Evolutionary conservation across 2,888 invertebrate species (phyloP), one percentile per base, ranked within the genome.

Genomic region (Helicoverpa assulta): DNA sequence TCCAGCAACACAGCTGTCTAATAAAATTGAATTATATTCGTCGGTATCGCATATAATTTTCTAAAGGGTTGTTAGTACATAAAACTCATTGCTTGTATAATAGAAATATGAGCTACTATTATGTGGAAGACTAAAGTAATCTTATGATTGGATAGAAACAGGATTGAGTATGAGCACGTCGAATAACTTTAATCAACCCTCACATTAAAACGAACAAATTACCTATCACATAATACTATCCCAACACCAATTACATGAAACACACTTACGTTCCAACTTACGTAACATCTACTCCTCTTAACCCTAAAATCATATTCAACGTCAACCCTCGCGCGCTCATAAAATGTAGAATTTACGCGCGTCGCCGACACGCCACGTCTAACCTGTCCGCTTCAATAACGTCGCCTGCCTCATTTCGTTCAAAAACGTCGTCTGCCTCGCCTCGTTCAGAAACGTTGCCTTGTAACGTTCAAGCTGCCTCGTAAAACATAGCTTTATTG

Each of bases 271-370:
- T 40, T 4, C 40, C 12, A 18, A 65, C 33, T 29, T 52, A 59
- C 37, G 54, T 53, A 55, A 19, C 26, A 69, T 14, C 61, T 54
- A 58, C 57, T 67, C 18, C 0, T 21, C 59, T 57, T 78, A 82
- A 76, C 78, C 66, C 65, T 59, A 52, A 80, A 82, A 80, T 82
- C 81, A 74, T 80, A 70, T 70, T 70, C 64, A 43, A 55, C 40
- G n/a, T 62, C 50, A 63, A 63, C 59, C 68, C 72, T 53, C 52
- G 47, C 19, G 54, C 62, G n/a, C 47, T 57, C 81, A 82, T 82
- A 82, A 80, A 78, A 63, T 70, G 69, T 66, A 29, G 61, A 73
- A 73, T 80, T 67, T 80, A 83, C 69, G 68, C 58, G 53, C 63
- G 68, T 67, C 70, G 65, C 57, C 67, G 60, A 60, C 60, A 56